Base-by-base conservation (phyloP, 1,140 invertebrate genomes). In the Caligus rogercresseyi region DNA sequence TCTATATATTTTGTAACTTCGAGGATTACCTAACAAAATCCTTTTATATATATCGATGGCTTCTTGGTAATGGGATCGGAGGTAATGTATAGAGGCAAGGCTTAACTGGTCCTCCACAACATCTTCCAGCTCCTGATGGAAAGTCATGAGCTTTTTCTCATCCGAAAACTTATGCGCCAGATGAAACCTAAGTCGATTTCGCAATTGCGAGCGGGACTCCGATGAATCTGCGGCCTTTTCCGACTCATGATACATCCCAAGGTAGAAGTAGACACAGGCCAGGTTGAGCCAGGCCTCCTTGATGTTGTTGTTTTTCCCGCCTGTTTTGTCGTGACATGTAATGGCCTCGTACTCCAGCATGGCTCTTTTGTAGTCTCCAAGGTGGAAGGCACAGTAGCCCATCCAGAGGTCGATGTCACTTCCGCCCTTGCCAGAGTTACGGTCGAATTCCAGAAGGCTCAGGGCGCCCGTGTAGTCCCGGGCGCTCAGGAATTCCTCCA, bases 11-110 rank as follows among this genome's bases (percentile, higher is more conserved):
- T 7, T 11, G n/a, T n/a, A 43, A 43, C 7, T 43, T 43, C 7
- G 7, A n/a, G 7, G n/a, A 43, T 43, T 43, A 43, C 31, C 31
- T 56, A 67, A 61, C 59, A 59, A 65, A 64, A 67, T 63, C 21
- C 21, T 25, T 74, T 98, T 99, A 71, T 99, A 99, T 67, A 98
- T 91, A 74, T 98, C 94, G 67, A 98, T 97, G 20, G 95, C 92
- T 75, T 98, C 94, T 74, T 98, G 92, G 73, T 96, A 98, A 72
- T 98, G 92, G 31, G 85, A 85, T 31, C 92, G 78, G 52, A 98
- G 76, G 72, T 95, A 98, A 73, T 98, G 91, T 68, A 98, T 90
- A 0, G 93, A 89, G 1, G 95, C 95, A 31, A 98, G 74, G 67
- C 89, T 92, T 7, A 98, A 76, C 73, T 97, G 92, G 76, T 98